These are phyloP conservation scores for Drosophila mauritiana DNA, from an alignment of 1,140 invertebrate genomes.

Conservation along the genomic window DNA sequence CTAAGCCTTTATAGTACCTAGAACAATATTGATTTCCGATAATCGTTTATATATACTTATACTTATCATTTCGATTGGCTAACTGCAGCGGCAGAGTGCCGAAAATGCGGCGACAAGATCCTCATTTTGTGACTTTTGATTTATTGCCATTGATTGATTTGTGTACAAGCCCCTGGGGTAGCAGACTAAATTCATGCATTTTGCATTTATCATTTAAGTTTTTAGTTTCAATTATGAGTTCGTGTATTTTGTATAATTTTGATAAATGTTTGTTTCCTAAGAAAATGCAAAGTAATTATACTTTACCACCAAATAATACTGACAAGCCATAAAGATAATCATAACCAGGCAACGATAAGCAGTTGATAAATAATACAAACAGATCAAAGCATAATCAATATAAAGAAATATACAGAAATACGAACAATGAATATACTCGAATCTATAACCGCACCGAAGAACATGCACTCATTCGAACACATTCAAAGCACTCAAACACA, in stretches of 20 bases:
- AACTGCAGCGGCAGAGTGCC: constrained; percentile 16
- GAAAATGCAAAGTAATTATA: constrained; percentile 67
- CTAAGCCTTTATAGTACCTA: constrained; percentile 42
- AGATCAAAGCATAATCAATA: constrained; percentile 69
- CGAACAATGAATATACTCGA: constrained; percentile 58
- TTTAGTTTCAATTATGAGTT: constrained; percentile 51
- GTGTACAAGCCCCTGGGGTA: constrained; percentile 74
- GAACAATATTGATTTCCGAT: constrained; percentile 41
- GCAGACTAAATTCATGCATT: constrained; percentile 83
- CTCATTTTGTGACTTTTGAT: constrained; percentile 30
- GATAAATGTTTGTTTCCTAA: constrained; percentile 57
- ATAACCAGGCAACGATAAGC: constrained; percentile 66
- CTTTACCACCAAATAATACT: constrained; percentile 76
- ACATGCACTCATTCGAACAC: constrained; percentile 51
- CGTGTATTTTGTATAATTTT: constrained; percentile 62
- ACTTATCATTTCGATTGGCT: constrained; percentile 27
- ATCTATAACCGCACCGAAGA: constrained; percentile 47
- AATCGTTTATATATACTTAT: constrained; percentile 8
- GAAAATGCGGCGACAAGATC: constrained; percentile 11
- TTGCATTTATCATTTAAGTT: constrained; percentile 57
- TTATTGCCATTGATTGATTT: constrained; percentile 51
- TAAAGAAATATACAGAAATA: constrained; percentile 65
- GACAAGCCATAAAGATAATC: constrained; percentile 67
- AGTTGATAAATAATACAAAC: constrained; percentile 68
- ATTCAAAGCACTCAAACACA: constrained; percentile 29